Percentiles rank a stretch among this genome's conserved stretches.
phyloP scores from a whole-genome alignment of 2,113 vertebrate genomes.

The Pyxicephalus adspersus region DNA sequence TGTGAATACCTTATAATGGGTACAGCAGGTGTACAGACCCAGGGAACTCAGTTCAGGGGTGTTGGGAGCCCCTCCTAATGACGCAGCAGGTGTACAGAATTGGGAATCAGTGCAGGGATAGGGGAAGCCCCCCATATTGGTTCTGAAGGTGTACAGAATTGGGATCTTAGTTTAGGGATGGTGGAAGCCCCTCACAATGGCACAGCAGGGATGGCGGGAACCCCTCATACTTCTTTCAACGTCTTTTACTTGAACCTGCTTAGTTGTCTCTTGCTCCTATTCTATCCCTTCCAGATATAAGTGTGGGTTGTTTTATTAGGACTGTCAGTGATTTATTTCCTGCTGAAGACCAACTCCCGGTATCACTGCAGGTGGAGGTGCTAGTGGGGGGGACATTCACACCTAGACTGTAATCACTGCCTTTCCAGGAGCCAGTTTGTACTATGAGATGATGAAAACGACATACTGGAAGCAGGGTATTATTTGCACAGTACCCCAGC shows the following conservation, averaged over 20 bases:
- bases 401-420: slow-evolving; percentile 40
- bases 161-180: no score
- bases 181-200: no score
- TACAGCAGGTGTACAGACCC: no score
- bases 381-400: not conserved
- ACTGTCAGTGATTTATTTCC: slow-evolving; percentile 37
- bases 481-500: slow-evolving; percentile 24
- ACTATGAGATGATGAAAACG: slow-evolving; percentile 18
- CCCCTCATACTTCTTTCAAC: no score
- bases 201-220: no score
- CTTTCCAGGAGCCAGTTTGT: slow-evolving; percentile 8
- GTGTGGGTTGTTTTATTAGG: slow-evolving; percentile 39
- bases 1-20: no score
- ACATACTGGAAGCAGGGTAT: slow-evolving; percentile 32
- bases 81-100: no score
- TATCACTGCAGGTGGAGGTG: slow-evolving; percentile 27
- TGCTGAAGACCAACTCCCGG: slow-evolving; percentile 7
- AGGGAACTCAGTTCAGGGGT: no score
- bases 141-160: no score
- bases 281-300: not conserved
- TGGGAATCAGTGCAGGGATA: no score
- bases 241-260: not conserved
- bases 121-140: no score
- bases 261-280: not conserved
- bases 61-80: no score